A percentile compares a stretch with the other conserved stretches of the same genome.
Conservation (phyloP, 1,140 invertebrate species). For the Linepithema humile region DNA sequence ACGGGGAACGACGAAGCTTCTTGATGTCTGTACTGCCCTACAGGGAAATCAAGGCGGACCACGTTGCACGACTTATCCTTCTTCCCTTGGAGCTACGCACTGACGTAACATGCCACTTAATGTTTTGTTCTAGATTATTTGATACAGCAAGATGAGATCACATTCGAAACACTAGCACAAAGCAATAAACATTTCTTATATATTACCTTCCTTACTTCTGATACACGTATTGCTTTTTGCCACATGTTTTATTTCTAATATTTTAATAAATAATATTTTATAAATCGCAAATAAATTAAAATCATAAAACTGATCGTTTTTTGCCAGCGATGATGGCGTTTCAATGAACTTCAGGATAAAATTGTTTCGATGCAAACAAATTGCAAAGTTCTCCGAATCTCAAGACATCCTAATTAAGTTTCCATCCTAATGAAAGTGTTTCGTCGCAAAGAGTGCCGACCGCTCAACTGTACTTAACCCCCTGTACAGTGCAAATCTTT, state of each 20-base stretch:
- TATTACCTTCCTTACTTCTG: too few relatives aligned
- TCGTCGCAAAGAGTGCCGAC: constrained; percentile 22
- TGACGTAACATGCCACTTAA: constrained; percentile 23
- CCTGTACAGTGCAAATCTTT: constrained; percentile 54
- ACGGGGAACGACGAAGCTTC: constrained; percentile 22
- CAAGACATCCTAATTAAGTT: constrained; percentile 47
- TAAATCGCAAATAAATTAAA: background rate
- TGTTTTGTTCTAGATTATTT: background rate
- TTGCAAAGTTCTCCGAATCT: constrained; percentile 31
- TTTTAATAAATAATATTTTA: too few relatives aligned
- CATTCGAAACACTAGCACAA: background rate
- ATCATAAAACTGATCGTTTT: background rate
- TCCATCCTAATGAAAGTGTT: constrained; percentile 60
- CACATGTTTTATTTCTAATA: too few relatives aligned
- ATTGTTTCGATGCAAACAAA: constrained; percentile 40
- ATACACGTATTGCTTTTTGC: too few relatives aligned
- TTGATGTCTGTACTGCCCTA: constrained; percentile 27
- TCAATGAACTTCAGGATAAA: background rate
- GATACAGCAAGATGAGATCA: background rate
- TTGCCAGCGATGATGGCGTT: constrained; percentile 9
- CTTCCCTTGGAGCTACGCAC: constrained; percentile 25
- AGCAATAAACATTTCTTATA: background rate
- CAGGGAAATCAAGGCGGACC: constrained; percentile 51
- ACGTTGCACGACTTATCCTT: constrained; percentile 41
- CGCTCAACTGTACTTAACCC: background rate